These are phyloP conservation scores for Euwallacea similis DNA, from an alignment of 1,140 invertebrate species.

Conservation along the genomic window DNA sequence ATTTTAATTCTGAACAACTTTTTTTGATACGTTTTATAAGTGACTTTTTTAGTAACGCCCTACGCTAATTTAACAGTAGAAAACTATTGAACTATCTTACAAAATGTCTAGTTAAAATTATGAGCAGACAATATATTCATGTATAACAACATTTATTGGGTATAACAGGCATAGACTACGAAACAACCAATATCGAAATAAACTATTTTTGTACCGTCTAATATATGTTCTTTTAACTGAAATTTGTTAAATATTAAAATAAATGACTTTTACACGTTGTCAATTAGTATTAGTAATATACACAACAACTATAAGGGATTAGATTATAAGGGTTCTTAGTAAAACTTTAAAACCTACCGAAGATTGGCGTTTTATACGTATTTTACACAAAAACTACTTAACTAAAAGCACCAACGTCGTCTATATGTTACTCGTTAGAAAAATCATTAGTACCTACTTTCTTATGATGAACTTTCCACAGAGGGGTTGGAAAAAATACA, in stretches of 20 bases:
- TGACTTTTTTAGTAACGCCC: conserved; percentile 8
- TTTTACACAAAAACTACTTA: no score
- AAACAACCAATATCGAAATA: background rate
- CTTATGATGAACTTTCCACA: no score
- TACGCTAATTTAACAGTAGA: conserved; percentile 18
- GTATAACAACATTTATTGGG: background rate
- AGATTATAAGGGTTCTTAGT: background rate
- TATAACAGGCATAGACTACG: background rate
- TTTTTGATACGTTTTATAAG: conserved; percentile 8
- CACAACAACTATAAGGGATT: background rate
- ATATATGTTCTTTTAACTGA: background rate
- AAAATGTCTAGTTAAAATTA: conserved; percentile 19
- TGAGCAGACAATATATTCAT: conserved; percentile 17
- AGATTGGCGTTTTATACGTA: no score
- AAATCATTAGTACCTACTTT: no score
- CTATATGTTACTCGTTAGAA: no score
- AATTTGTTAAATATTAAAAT: no score
- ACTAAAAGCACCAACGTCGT: no score
- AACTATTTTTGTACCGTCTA: background rate
- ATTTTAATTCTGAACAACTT: conserved; percentile 17
- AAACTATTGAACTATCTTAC: conserved; percentile 25
- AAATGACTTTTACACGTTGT: background rate
- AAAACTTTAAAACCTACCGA: no score
- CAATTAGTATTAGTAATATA: background rate
- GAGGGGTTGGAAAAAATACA: no score